A percentile compares a stretch with the other conserved stretches of the same genome.
These are phyloP conservation scores for Heloderma charlesbogerti DNA, from an alignment of 2,113 vertebrate genomes.

Conservation along the genomic window DNA sequence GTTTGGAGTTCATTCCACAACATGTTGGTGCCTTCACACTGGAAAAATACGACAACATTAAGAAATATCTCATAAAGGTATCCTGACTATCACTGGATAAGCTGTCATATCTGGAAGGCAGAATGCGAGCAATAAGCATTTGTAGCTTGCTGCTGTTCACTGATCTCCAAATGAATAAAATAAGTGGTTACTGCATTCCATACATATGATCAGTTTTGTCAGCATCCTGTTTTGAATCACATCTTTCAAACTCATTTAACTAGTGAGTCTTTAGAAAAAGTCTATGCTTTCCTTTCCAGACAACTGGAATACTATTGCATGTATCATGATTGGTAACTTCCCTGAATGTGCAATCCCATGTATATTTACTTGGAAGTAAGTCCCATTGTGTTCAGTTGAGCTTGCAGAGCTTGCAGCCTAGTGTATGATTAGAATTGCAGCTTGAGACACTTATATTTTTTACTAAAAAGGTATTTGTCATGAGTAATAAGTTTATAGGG, in stretches of 20 bases:
- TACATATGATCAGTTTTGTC: not conserved
- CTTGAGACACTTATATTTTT: not conserved
- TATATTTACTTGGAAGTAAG: not conserved
- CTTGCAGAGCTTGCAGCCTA: not conserved
- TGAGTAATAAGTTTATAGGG: not conserved
- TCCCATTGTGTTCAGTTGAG: not conserved
- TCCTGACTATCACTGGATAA: constrained; percentile 9
- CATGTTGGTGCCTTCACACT: constrained; percentile 87
- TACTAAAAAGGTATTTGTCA: not conserved
- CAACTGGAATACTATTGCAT: not conserved
- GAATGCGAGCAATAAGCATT: not conserved
- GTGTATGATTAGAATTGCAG: not conserved
- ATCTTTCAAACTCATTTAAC: not conserved
- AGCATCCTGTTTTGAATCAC: not conserved
- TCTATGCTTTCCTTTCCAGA: not conserved
- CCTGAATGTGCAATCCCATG: not conserved
- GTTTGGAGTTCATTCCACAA: constrained; percentile 93
- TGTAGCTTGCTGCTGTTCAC: not conserved
- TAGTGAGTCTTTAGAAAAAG: not conserved
- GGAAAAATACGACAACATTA: constrained; percentile 90
- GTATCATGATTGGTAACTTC: not conserved
- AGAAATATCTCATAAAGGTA: constrained; percentile 94
- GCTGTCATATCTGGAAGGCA: not conserved
- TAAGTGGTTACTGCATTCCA: not conserved
- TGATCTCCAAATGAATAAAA: not conserved